Evolutionary conservation across 1,140 invertebrate species (phyloP), one percentile per base, ranked within the genome.

Genomic region (Bombus soroeensis): DNA sequence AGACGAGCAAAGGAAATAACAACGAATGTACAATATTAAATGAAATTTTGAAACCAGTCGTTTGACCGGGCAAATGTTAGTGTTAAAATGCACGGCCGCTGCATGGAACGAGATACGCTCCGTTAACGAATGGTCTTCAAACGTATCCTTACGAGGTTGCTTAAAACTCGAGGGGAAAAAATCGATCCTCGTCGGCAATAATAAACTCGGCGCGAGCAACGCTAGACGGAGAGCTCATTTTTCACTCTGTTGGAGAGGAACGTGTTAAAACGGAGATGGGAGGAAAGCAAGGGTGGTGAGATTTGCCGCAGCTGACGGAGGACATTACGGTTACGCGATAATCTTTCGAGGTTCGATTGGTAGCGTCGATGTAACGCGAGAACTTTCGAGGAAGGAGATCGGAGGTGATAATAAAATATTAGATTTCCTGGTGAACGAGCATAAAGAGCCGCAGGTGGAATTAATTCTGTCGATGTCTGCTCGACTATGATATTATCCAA

Each of bases 401-500:
- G 41, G 6, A n/a, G 34, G 28, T n/a, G 53, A 62, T 62, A 37
- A 47, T 75, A 77, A 74, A 83, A 77, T 76, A 83, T 83, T 77
- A 47, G 62, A 68, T 66, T 41, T 39, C 18, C 4, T 25, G 18
- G 34, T 32, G 81, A 82, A 62, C 53, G 59, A 59, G 22, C n/a
- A 72, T 15, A 8, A 28, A 62, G 18, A 15, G 59, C 22, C 39
- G 47, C 25, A 2, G 72, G 22, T 37, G 59, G 62, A 68, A 83
- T 83, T 83, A 77, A 83, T 83, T 77, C n/a, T 25, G 34, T 47
- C 39, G 59, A 39, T 32, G 47, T 81, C 70, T 64, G 80, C 68
- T 22, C 71, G 37, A 39, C 13, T 76, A 28, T 47, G 53, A 81
- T 62, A 73, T 81, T 41, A 59, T 47, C 41, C 32, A 74, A 34